Conservation (phyloP, 2,113 vertebrate genomes). For the Leiothrix lutea region DNA sequence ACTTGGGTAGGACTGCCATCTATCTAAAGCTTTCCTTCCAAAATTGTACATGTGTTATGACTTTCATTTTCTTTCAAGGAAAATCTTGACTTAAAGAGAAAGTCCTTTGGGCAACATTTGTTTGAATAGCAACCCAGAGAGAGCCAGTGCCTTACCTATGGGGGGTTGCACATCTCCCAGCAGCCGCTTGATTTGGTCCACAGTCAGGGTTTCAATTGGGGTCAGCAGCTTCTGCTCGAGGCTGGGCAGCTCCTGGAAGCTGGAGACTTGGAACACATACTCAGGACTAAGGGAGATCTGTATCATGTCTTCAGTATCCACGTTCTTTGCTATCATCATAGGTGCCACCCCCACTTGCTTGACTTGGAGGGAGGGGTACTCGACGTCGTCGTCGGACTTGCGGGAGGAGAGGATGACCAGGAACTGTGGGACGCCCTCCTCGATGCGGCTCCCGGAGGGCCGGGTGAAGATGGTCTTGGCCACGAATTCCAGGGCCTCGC, state of each 20-base stretch:
- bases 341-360: slow-evolving; percentile 84
- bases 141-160: slow-evolving; percentile 22
- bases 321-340: slow-evolving; percentile 79
- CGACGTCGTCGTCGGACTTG: slow-evolving; percentile 84
- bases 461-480: slow-evolving; percentile 86
- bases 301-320: slow-evolving; percentile 79
- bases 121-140: background rate
- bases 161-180: background rate
- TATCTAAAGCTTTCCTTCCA: background rate
- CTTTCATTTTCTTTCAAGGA: background rate
- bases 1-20: background rate
- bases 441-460: slow-evolving; percentile 89
- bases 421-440: slow-evolving; percentile 93
- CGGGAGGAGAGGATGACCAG: slow-evolving; percentile 86
- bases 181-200: slow-evolving; percentile 58
- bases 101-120: background rate
- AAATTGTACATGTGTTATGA: background rate
- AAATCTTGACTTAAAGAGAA: background rate
- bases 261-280: slow-evolving; percentile 79
- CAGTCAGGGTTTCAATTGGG: slow-evolving; percentile 80
- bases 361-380: slow-evolving; percentile 75
- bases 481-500: slow-evolving; percentile 86
- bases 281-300: slow-evolving; percentile 85
- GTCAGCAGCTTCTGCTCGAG: slow-evolving; percentile 82
- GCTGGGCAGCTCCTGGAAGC: slow-evolving; percentile 80